Base-by-base conservation (phyloP, 2,888 invertebrate genomes). In the Sabatieria punctata region DNA sequence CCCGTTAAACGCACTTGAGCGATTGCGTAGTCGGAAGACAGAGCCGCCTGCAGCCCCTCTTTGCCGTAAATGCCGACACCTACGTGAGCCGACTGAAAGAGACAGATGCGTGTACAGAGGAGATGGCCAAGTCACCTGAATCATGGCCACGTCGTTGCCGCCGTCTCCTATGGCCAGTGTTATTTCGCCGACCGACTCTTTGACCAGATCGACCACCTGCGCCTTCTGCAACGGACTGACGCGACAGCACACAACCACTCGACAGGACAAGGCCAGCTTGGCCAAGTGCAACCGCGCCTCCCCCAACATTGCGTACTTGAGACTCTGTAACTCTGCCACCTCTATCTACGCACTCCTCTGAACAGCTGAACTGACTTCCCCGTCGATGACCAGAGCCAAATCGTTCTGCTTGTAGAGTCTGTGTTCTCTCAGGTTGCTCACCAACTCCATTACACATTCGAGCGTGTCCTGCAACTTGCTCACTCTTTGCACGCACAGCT, bases 41-140 rank as follows among this genome's bases (percentile, higher is more conserved):
- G 93, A 3, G 93, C 89, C 4, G 97, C 97, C 73, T 95, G 97
- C 58, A 97, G 74, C n/a, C 97, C 95, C 72, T 97, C 95, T 13
- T 85, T 82, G 37, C 97, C 97, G 37, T 89, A 89, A 65, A 97
- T 95, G 53, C 80, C 97, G 49, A 97, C 82, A 45, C 97, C 97
- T 30, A 97, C 91, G 67, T 88, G 82, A 1, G 97, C 95, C 63
- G 93, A 88, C 67, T 71, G 55, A 11, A 53, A 50, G n/a, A n/a
- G n/a, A n/a, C n/a, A n/a, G n/a, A n/a, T n/a, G n/a, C n/a, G n/a
- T n/a, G n/a, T n/a, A n/a, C n/a, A n/a, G n/a, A n/a, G n/a, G n/a
- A n/a, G n/a, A n/a, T n/a, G n/a, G n/a, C n/a, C n/a, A n/a, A n/a
- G n/a, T n/a, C n/a, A 60, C 62, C 68, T 85, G 85, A 55, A 91